These are phyloP conservation scores for Hypomesus transpacificus DNA, from an alignment of 2,113 vertebrate genomes.

Conservation along the genomic window DNA sequence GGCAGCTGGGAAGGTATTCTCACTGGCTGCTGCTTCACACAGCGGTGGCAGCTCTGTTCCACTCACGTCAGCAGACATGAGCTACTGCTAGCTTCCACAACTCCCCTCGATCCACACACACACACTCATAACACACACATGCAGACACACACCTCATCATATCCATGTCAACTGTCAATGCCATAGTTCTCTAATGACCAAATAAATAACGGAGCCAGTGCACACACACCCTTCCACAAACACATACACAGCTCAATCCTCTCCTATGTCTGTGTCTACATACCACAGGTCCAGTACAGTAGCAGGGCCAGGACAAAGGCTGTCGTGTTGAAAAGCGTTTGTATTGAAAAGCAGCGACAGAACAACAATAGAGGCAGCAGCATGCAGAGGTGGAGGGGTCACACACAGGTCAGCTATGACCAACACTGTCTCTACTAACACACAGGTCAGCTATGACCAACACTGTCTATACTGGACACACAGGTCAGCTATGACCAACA, in stretches of 20 bases:
- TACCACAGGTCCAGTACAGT: not conserved
- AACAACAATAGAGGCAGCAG: not conserved
- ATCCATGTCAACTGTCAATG: not conserved
- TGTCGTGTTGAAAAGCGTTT: too few species aligned
- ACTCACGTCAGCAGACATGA: not conserved
- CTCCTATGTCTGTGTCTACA: not conserved
- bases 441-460: slow-evolving; percentile 14
- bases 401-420: slow-evolving; percentile 34
- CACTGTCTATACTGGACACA: not conserved
- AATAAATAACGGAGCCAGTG: not conserved
- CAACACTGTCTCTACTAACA: not conserved
- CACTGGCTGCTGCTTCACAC: not conserved
- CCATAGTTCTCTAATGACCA: not conserved
- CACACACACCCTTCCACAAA: not conserved
- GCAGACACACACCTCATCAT: not conserved
- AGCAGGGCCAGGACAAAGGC: not conserved
- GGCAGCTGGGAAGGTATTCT: not conserved
- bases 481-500: slow-evolving; percentile 13
- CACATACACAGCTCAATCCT: not conserved
- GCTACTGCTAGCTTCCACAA: not conserved
- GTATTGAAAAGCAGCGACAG: not conserved
- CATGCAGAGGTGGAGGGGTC: slow-evolving; percentile 29
- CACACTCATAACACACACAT: not conserved
- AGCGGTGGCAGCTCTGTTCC: not conserved
- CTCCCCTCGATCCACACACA: not conserved